Base-by-base conservation (phyloP, 2,113 vertebrate species). In the Dissostichus mawsoni region DNA sequence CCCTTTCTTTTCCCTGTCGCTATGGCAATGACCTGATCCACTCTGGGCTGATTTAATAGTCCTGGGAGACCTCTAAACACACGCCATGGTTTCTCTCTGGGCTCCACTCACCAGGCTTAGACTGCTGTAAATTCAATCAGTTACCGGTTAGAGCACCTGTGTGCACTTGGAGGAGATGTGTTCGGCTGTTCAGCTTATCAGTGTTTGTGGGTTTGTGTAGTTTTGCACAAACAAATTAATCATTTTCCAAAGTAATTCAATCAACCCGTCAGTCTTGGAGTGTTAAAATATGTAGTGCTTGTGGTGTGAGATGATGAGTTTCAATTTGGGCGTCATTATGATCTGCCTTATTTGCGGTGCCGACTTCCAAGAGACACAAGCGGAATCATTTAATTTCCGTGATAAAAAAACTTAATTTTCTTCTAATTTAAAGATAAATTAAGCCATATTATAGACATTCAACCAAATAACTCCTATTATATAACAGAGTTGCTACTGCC, bases 1-100 rank as follows among this genome's bases (percentile, higher is more conserved):
- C 36, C 25, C 50, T 74, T 61, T 82, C 83, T 76, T 69, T 76
- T 75, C 62, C 65, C 70, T 16, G 73, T 93, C 86, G 69, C 93
- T 89, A 94, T 93, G 87, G 92, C 83, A 69, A 92, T 92, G 84
- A 86, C 87, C 91, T 93, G 93, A 90, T 93, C 87, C 92, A 92
- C 90, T 94, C 90, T 89, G 87, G 79, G 89, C 62, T 93, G 92
- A 93, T 93, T 93, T 92, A 93, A 89, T 92, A 70, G 89, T 88
- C 92, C 89, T 70, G 58, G 55, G 91, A 84, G 92, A 92, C 48
- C 79, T 85, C 85, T 91, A 92, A 93, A 92, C 86, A 91, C 87
- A 90, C 56, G 80, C 82, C 86, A 89, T 68, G 81, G 90, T 89
- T 91, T 89, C 88, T 92, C 85, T 90, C 88, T 87, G 78, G 84